phyloP scores from a whole-genome alignment of 1,140 invertebrate species.

The Episyrphus balteatus region DNA sequence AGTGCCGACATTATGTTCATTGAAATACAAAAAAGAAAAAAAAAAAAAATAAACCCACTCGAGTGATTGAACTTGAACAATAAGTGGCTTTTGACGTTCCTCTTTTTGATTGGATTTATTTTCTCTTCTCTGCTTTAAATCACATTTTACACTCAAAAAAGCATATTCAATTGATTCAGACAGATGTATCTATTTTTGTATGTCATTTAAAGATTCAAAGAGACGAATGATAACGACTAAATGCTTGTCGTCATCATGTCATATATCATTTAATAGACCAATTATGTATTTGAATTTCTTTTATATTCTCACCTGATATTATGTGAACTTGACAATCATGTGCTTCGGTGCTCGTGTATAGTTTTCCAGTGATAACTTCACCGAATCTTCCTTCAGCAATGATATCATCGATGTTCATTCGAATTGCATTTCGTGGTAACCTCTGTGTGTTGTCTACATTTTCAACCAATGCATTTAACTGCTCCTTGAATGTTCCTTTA shows the following conservation, averaged over 20 bases:
- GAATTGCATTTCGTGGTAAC: slow-evolving; percentile 56
- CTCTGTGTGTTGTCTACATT: slow-evolving; percentile 44
- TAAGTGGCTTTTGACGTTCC: too few species aligned
- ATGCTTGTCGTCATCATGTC: too few species aligned
- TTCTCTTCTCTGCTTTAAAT: slow-evolving; percentile 10
- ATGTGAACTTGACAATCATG: slow-evolving; percentile 29
- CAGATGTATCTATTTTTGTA: too few species aligned
- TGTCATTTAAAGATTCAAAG: too few species aligned
- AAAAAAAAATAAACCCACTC: background rate
- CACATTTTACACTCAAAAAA: too few species aligned
- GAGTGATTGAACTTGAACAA: slow-evolving; percentile 8
- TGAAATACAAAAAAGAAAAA: too few species aligned
- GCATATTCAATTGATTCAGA: too few species aligned
- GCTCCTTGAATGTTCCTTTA: slow-evolving; percentile 58
- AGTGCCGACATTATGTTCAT: slow-evolving; percentile 17
- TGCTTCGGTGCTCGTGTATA: slow-evolving; percentile 25
- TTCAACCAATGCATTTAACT: slow-evolving; percentile 31
- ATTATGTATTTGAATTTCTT: slow-evolving; percentile 14
- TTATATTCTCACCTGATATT: slow-evolving; percentile 8
- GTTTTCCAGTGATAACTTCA: slow-evolving; percentile 52
- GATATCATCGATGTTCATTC: slow-evolving; percentile 53
- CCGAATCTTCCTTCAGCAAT: slow-evolving; percentile 65
- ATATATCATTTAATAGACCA: too few species aligned
- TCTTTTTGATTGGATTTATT: slow-evolving; percentile 26
- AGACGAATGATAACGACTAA: too few species aligned